These are phyloP conservation scores for Picathartes gymnocephalus DNA, from an alignment of 2,113 vertebrate genomes.

Conservation along the genomic window DNA sequence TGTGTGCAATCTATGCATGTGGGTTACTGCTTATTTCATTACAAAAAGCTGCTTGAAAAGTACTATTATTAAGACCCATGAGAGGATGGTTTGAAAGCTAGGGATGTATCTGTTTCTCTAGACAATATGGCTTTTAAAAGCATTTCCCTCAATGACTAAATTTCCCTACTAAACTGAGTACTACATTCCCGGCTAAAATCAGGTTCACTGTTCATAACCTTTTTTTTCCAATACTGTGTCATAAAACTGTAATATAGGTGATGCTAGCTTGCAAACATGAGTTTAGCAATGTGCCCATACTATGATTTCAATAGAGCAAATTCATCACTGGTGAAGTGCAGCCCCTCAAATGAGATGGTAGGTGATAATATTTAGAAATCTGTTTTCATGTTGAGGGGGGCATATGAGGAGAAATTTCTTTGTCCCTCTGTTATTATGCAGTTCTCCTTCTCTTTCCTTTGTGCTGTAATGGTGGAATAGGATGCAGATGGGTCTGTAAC, in stretches of 20 bases:
- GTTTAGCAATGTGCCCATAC: not conserved
- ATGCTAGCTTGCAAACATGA: not conserved
- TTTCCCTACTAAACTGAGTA: not conserved
- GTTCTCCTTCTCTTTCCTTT: not conserved
- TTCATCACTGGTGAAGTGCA: not conserved
- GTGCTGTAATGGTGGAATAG: not conserved
- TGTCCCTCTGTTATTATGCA: not conserved
- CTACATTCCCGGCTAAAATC: not conserved
- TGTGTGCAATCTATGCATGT: not conserved
- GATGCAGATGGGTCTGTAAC: not conserved
- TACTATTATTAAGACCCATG: not conserved
- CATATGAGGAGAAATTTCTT: not conserved
- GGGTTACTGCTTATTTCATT: not conserved
- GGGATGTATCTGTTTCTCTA: not conserved
- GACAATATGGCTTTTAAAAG: not conserved
- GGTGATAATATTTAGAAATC: conserved; percentile 1
- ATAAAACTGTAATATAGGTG: conserved; percentile 14
- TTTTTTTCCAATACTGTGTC: not conserved
- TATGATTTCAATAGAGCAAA: not conserved
- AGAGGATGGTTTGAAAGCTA: not conserved
- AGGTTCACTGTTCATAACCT: not conserved
- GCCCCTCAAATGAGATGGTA: not conserved
- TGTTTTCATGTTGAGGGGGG: not conserved
- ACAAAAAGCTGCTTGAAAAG: not conserved
- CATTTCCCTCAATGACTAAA: not conserved